These are phyloP conservation scores for Conomelus anceps DNA, from an alignment of 2,888 invertebrate genomes.

Conservation along the genomic window DNA sequence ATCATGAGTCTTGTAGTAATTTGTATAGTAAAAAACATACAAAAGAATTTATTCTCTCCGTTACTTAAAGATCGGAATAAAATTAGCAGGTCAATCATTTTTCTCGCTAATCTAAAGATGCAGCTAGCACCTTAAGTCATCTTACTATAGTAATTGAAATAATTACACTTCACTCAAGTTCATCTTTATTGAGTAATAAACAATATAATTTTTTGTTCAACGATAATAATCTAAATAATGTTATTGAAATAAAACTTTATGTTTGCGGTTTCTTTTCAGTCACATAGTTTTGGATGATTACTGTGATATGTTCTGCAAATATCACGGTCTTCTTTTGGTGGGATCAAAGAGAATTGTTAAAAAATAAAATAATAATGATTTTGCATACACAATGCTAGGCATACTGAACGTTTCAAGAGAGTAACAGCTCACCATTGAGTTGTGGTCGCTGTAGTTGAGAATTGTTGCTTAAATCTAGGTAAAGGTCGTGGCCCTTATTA, in stretches of 20 bases:
- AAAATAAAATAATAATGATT: neutral
- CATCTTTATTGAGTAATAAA: neutral
- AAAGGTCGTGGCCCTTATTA: constrained; percentile 29
- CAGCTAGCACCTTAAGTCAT: neutral
- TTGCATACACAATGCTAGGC: neutral
- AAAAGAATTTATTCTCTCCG: neutral
- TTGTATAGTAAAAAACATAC: neutral
- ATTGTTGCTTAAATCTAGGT: constrained; percentile 34
- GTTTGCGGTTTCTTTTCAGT: no score
- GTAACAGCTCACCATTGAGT: constrained; percentile 34
- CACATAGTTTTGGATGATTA: neutral
- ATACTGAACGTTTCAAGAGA: constrained; percentile 9
- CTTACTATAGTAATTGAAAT: neutral
- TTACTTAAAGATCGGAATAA: neutral
- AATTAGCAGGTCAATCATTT: neutral
- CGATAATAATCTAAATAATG: neutral
- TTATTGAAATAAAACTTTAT: neutral
- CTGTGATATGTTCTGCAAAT: neutral
- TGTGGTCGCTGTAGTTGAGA: constrained; percentile 23
- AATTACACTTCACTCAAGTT: neutral
- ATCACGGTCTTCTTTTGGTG: neutral
- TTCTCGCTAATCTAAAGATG: neutral
- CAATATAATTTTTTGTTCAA: neutral
- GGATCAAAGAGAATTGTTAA: neutral
- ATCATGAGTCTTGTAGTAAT: neutral